Evolutionary conservation across 1,140 invertebrate species (phyloP).

Genomic region (Hydropsyche tenuis): DNA sequence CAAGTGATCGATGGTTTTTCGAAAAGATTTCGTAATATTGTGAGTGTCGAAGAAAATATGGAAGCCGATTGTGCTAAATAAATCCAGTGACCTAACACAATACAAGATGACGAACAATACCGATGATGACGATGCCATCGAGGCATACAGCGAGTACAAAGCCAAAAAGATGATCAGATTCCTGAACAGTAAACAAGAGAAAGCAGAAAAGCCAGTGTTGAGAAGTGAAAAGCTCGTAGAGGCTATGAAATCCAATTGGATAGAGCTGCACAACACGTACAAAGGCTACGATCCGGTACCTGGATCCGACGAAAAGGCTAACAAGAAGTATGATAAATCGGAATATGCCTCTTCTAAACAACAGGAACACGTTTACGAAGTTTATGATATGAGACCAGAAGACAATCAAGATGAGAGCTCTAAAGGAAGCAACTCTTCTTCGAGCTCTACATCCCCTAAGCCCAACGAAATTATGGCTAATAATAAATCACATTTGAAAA

Average conservation of each 20-base stretch:
- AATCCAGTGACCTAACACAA: not conserved
- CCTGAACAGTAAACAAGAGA: constrained; percentile 44
- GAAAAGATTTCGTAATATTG: not conserved
- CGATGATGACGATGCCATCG: constrained; percentile 48
- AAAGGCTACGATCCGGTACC: constrained; percentile 44
- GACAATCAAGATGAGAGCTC: constrained; percentile 36
- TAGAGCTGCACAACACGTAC: constrained; percentile 48
- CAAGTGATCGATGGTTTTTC: too few relatives aligned
- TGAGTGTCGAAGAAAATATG: not conserved
- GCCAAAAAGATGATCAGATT: constrained; percentile 49
- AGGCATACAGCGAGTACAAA: constrained; percentile 49
- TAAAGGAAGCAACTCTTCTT: constrained; percentile 39
- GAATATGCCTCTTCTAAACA: constrained; percentile 31
- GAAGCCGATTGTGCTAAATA: constrained; percentile 9
- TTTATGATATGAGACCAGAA: constrained; percentile 42
- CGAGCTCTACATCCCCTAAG: constrained; percentile 41
- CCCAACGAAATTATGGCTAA: constrained; percentile 44
- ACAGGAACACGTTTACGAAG: constrained; percentile 48
- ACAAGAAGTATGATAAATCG: constrained; percentile 39
- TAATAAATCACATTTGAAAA: constrained; percentile 51
- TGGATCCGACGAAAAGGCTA: constrained; percentile 12
- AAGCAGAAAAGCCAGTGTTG: constrained; percentile 41
- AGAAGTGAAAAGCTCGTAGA: constrained; percentile 46
- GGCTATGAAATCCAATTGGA: constrained; percentile 48
- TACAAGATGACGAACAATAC: constrained; percentile 49